Percentiles rank a stretch among this genome's conserved stretches.
Conservation (phyloP, 2,797 vertebrate species). For the Neoniphon sammara region DNA sequence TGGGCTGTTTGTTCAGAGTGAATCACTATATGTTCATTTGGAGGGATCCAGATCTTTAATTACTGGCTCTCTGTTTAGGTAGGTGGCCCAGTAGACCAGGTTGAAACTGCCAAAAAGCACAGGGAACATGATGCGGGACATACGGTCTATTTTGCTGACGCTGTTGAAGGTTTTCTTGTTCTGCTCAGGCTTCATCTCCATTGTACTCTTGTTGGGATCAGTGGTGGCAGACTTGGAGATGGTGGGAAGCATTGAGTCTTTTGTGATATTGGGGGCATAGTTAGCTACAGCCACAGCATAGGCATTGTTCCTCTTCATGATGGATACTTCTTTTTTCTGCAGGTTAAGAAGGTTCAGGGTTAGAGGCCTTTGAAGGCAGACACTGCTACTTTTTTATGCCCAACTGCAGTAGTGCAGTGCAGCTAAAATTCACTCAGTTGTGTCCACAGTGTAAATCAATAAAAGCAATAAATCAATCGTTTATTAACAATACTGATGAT, state of each 20-base stretch:
- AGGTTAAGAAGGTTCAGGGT: constrained; percentile 40
- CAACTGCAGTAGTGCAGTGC: background rate
- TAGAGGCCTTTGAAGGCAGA: background rate
- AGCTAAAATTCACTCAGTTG: background rate
- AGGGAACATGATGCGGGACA: constrained; percentile 96
- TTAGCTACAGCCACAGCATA: constrained; percentile 96
- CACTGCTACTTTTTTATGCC: background rate
- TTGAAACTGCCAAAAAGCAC: constrained; percentile 95
- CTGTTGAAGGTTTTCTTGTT: constrained; percentile 96
- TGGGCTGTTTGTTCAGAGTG: background rate
- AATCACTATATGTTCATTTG: constrained; percentile 68
- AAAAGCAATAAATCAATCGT: background rate
- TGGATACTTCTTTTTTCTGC: constrained; percentile 92
- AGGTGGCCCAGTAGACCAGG: constrained; percentile 96
- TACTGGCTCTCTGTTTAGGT: constrained; percentile 92
- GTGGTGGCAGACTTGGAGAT: constrained; percentile 85
- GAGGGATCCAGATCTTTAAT: constrained; percentile 88
- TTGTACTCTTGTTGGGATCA: constrained; percentile 85
- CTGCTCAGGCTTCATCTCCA: constrained; percentile 86
- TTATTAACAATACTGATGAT: too few relatives aligned
- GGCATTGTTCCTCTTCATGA: constrained; percentile 95
- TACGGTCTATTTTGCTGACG: constrained; percentile 96
- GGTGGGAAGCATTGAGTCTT: constrained; percentile 91
- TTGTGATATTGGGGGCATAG: constrained; percentile 91
- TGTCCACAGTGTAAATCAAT: too few relatives aligned